Percentiles rank a stretch among this genome's conserved stretches.
phyloP scores from a whole-genome alignment of 2,113 vertebrate genomes.

The Ptilorrhoa leucosticta region DNA sequence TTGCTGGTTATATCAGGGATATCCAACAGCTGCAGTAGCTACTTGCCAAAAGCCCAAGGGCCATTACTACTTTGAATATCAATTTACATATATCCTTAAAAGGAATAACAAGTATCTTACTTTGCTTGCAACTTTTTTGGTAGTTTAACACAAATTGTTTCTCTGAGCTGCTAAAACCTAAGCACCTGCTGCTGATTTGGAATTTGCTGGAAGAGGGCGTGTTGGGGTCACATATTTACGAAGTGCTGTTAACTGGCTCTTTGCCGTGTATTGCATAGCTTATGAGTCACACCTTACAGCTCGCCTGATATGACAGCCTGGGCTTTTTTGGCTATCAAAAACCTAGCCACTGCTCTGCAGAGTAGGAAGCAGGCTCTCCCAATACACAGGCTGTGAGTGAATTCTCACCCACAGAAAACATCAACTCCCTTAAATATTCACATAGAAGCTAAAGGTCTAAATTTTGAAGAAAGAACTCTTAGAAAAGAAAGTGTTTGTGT shows the following conservation, averaged over 20 bases:
- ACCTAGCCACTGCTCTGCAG: not conserved
- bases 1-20: not conserved
- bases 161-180: not conserved
- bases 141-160: not conserved
- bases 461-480: not conserved
- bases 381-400: not conserved
- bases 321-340: not conserved
- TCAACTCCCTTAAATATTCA: not conserved
- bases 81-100: constrained; percentile 1
- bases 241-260: not conserved
- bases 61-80: not conserved
- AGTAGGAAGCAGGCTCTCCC: not conserved
- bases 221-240: not conserved
- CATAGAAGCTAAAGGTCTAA: not conserved
- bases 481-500: not conserved
- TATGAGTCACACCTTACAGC: not conserved
- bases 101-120: not conserved
- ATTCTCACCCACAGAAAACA: not conserved
- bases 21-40: constrained; percentile 26
- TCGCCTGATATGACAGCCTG: not conserved
- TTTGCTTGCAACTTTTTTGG: not conserved
- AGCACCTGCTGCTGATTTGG: not conserved
- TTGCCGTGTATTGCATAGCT: accelerated
- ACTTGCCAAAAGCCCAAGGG: not conserved
- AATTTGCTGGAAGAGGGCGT: not conserved